These are phyloP conservation scores for Dione juno DNA, from an alignment of 2,888 invertebrate species.

Conservation along the genomic window DNA sequence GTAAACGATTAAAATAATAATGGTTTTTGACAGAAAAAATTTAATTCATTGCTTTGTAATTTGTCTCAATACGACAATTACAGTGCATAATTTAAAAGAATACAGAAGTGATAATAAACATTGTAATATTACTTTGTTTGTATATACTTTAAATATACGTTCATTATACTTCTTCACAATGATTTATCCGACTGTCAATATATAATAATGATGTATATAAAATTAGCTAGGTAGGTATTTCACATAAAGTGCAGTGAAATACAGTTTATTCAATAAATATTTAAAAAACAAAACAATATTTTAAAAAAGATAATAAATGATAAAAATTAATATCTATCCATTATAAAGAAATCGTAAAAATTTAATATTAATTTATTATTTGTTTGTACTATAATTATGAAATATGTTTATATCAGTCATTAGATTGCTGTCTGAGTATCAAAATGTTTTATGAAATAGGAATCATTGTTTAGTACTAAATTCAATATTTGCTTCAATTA, in stretches of 20 bases:
- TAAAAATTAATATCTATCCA: too few relatives aligned
- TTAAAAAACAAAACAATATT: too few relatives aligned
- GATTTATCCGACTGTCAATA: too few relatives aligned
- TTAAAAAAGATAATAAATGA: too few relatives aligned
- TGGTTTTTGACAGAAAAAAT: not conserved
- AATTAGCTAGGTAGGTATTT: too few relatives aligned
- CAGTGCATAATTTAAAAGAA: not conserved
- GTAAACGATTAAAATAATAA: not conserved
- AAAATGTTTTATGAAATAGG: not conserved
- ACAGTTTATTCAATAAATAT: too few relatives aligned
- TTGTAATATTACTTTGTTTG: not conserved
- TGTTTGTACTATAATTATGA: not conserved
- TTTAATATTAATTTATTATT: too few relatives aligned
- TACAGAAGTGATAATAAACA: not conserved
- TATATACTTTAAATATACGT: not conserved
- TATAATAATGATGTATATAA: too few relatives aligned
- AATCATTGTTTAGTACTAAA: not conserved
- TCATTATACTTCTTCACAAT: not conserved
- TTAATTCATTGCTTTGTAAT: not conserved
- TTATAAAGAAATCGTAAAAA: not conserved
- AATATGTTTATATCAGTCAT: not conserved
- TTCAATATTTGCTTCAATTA: constrained; percentile 9
- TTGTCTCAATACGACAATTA: not conserved
- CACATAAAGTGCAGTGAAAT: too few relatives aligned
- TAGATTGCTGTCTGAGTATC: not conserved